Conservation (phyloP, 2,797 vertebrate genomes). For the Liparis tanakae region DNA sequence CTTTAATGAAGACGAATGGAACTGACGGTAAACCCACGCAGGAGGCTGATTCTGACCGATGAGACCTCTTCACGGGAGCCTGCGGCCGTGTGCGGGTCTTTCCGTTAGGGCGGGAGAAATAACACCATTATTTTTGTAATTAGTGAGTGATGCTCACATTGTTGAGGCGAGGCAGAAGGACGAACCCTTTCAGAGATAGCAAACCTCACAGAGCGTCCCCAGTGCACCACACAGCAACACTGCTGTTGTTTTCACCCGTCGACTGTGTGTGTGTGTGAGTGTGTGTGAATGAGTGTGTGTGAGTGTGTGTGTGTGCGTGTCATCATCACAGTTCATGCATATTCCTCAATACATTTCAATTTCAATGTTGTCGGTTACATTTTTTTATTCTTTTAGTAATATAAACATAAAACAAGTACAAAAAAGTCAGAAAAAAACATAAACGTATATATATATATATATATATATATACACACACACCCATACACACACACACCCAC, state of each 20-base stretch:
- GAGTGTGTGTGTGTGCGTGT: neutral
- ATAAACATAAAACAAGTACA: too few species aligned
- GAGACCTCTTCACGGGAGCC: neutral
- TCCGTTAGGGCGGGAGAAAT: neutral
- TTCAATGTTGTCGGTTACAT: neutral
- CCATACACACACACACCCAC: too few species aligned
- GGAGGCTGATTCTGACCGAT: neutral
- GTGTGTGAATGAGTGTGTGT: neutral
- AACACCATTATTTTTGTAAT: neutral
- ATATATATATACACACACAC: too few species aligned
- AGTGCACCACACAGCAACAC: neutral
- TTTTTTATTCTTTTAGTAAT: too few species aligned
- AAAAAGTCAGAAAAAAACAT: too few species aligned
- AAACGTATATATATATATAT: too few species aligned
- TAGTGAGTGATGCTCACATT: neutral
- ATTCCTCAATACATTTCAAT: constrained; percentile 2
- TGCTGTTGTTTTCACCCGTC: neutral
- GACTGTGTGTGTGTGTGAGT: neutral
- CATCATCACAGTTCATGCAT: constrained; percentile 1
- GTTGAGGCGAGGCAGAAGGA: neutral
- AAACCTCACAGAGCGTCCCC: neutral
- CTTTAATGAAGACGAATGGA: neutral
- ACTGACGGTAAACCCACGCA: too few species aligned
- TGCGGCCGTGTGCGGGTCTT: neutral
- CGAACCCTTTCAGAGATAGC: neutral